These are phyloP conservation scores for Gadus chalcogrammus DNA, from an alignment of 2,113 vertebrate genomes.

Conservation along the genomic window DNA sequence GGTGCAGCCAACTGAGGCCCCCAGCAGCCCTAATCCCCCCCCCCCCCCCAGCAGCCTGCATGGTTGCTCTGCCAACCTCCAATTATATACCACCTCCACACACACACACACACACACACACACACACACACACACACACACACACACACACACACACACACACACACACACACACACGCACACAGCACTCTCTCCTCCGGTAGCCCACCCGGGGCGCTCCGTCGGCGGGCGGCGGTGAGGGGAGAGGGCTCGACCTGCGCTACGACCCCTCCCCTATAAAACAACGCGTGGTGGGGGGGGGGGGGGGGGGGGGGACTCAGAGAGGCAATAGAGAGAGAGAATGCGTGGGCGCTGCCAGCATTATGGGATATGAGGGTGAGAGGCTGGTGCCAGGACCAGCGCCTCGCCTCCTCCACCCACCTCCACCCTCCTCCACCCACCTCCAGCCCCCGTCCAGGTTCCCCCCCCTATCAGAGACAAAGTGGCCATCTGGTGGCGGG, in stretches of 20 bases:
- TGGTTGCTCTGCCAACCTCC: conserved; percentile 60
- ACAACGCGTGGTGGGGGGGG: conserved; percentile 23
- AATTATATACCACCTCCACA: conserved; percentile 53
- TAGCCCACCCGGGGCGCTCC: too few relatives aligned
- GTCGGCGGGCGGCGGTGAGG: conserved; percentile 15
- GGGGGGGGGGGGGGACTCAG: conserved; percentile 15
- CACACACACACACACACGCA: neutral
- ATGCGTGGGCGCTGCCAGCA: neutral
- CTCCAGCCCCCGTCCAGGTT: too few relatives aligned
- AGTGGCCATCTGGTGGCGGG: neutral
- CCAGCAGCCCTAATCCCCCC: conserved; percentile 62
- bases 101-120: too few relatives aligned
- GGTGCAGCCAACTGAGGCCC: conserved; percentile 63
- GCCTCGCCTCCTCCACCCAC: neutral
- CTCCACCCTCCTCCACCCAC: neutral
- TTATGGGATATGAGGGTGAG: neutral
- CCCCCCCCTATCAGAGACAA: neutral
- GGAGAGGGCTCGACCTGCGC: conserved; percentile 40
- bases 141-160: too few relatives aligned
- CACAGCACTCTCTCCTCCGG: too few relatives aligned
- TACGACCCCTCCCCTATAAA: conserved; percentile 45
- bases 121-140: too few relatives aligned
- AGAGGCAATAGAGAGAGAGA: neutral
- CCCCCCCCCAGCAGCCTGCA: conserved; percentile 53
- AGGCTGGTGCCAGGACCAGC: neutral